phyloP scores from a whole-genome alignment of 2,797 vertebrate genomes.

The Xerus rutilus region DNA sequence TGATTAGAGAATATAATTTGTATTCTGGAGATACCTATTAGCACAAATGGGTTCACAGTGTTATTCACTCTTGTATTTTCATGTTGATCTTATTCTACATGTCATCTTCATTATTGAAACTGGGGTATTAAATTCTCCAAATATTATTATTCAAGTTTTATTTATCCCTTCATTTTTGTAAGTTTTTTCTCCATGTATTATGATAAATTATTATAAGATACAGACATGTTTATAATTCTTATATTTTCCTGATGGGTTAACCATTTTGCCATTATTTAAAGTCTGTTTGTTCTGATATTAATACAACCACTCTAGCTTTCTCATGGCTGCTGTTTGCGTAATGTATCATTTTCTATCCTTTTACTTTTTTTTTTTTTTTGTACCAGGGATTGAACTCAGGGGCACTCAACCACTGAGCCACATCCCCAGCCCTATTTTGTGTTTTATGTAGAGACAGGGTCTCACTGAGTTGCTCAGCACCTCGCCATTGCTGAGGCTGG shows the following conservation, averaged over 20 bases:
- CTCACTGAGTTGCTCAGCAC: too few relatives aligned
- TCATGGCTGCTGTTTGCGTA: not conserved
- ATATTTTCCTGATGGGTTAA: too few relatives aligned
- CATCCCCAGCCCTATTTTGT: too few relatives aligned
- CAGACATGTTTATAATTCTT: not conserved
- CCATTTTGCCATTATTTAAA: not conserved
- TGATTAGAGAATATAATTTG: not conserved
- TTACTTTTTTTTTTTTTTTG: too few relatives aligned
- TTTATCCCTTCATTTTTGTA: not conserved
- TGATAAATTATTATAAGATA: not conserved
- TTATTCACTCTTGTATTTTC: not conserved
- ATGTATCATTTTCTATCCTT: not conserved
- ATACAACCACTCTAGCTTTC: not conserved
- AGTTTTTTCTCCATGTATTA: not conserved
- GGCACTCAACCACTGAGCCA: too few relatives aligned
- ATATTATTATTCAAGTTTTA: not conserved
- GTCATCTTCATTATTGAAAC: not conserved
- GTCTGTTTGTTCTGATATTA: not conserved
- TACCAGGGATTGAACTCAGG: too few relatives aligned
- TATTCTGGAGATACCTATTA: not conserved
- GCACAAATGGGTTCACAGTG: not conserved
- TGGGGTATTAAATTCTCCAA: not conserved
- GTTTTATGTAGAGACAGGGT: too few relatives aligned
- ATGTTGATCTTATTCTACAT: not conserved
- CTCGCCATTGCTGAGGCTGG: too few relatives aligned